phyloP scores from a whole-genome alignment of 2,797 vertebrate species.

The Sciurus carolinensis region DNA sequence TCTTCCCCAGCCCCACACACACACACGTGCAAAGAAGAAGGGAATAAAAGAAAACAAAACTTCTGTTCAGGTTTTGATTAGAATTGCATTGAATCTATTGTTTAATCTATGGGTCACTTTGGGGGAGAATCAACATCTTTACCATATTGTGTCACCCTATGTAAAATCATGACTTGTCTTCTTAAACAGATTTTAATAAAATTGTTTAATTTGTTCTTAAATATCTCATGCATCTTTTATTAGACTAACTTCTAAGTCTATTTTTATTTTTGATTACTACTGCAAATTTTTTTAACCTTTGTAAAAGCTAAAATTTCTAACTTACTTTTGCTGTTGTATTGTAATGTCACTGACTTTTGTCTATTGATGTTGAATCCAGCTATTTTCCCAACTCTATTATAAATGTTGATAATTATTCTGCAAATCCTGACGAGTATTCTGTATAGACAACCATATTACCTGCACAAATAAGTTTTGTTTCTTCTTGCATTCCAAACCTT shows the following conservation, averaged over 20 bases:
- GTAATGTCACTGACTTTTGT: background rate
- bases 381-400: background rate
- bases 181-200: constrained; percentile 2
- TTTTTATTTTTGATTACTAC: background rate
- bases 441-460: background rate
- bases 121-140: background rate
- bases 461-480: background rate
- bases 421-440: background rate
- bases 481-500: background rate
- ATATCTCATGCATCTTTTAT: background rate
- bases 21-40: too few relatives aligned
- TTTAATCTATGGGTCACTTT: background rate
- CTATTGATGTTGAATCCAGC: background rate
- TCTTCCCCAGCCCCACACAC: too few relatives aligned
- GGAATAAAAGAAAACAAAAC: too few relatives aligned
- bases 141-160: background rate
- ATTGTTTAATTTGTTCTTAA: constrained; percentile 19
- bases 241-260: constrained; percentile 3
- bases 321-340: background rate
- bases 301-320: background rate
- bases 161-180: background rate
- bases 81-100: background rate
- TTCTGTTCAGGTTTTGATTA: background rate
- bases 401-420: background rate
- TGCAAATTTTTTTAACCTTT: constrained; percentile 13